phyloP scores from a whole-genome alignment of 1,140 invertebrate species.

The Halictus rubicundus region DNA sequence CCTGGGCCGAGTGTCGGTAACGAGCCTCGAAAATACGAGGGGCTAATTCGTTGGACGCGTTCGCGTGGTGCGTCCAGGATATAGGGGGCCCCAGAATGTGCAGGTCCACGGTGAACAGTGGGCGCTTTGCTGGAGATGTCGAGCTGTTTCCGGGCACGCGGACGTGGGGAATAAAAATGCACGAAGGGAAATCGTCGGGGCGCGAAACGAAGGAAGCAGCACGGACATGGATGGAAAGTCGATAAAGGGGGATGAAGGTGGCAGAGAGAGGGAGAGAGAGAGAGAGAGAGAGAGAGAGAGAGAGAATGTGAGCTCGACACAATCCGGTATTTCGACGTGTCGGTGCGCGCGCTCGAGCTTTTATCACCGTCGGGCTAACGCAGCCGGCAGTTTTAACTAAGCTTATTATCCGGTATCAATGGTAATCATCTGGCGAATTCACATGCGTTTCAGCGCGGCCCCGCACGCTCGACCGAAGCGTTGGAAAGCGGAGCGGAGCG shows the following conservation, averaged over 20 bases:
- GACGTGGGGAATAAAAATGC: not conserved
- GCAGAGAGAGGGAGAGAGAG: not conserved
- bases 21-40: constrained; percentile 28
- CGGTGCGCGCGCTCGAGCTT: constrained; percentile 7
- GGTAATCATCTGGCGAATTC: constrained; percentile 73
- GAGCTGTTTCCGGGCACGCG: not conserved
- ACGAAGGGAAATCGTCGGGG: not conserved
- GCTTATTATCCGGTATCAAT: constrained; percentile 74
- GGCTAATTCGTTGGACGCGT: constrained; percentile 18
- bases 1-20: constrained; percentile 25
- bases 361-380: constrained; percentile 20
- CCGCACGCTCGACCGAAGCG: not conserved
- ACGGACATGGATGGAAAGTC: not conserved
- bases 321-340: constrained; percentile 40
- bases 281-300: no score
- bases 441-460: constrained; percentile 52
- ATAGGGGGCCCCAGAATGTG: no score
- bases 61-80: not conserved
- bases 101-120: not conserved
- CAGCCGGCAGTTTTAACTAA: constrained; percentile 66
- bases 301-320: no score
- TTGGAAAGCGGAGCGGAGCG: no score
- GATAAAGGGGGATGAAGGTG: constrained; percentile 28
- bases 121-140: not conserved
- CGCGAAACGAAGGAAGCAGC: constrained; percentile 38